A percentile compares a stretch with the other conserved stretches of the same genome.
phyloP scores from a whole-genome alignment of 2,113 vertebrate species.

The Ophthalmolycus amberensis region DNA sequence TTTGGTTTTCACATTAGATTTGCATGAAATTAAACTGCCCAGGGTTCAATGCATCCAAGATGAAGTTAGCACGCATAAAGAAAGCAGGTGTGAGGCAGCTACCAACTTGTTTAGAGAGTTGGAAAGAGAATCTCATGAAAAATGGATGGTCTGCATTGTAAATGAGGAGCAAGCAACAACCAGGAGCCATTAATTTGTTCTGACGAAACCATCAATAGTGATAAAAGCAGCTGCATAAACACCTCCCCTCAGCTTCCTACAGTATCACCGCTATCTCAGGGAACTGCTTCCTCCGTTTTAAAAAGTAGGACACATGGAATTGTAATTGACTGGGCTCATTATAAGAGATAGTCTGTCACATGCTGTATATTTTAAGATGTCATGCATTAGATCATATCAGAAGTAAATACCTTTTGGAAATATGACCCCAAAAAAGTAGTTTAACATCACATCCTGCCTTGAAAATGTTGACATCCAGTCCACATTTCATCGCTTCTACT shows the following conservation, averaged over 20 bases:
- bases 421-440: neutral
- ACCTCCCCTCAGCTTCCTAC: neutral
- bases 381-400: neutral
- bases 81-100: conserved; percentile 24
- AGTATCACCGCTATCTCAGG: neutral
- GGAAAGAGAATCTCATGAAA: conserved; percentile 52
- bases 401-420: neutral
- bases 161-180: conserved; percentile 28
- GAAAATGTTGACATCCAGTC: neutral
- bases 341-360: neutral
- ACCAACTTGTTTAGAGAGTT: conserved; percentile 9
- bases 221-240: conserved; percentile 28
- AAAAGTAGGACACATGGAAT: conserved; percentile 24
- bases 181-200: conserved; percentile 52
- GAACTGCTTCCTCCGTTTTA: conserved; percentile 10
- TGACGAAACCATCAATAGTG: conserved; percentile 38
- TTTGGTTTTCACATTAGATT: neutral
- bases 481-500: neutral
- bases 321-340: conserved; percentile 1
- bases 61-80: neutral
- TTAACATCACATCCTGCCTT: too few species aligned
- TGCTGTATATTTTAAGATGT: neutral
- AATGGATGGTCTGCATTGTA: conserved; percentile 35
- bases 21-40: neutral
- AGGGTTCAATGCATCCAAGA: neutral